Evolutionary conservation across 2,797 vertebrate species (phyloP), one percentile per base, ranked within the genome.

Genomic region (Danio aesculapii): DNA sequence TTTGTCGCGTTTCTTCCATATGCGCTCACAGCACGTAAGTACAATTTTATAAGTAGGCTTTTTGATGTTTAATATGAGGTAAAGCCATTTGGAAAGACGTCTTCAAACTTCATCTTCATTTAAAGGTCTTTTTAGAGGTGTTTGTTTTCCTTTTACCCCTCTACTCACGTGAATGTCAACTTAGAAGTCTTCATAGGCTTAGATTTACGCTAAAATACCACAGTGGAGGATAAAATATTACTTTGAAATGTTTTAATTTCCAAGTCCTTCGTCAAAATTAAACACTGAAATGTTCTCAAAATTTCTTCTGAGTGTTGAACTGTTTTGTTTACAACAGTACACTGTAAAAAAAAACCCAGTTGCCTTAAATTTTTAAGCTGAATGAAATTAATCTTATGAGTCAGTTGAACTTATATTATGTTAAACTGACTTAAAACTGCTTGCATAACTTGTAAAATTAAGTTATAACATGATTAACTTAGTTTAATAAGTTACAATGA

Each of bases 1-100:
- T 85, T 92, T 77, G 58, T 84, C 21, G 83, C 92, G 63, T 63
- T 92, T 8, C 79, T 83, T 83, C 90, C 91, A 75, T 87, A 77
- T 58, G 87, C 83, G 84, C 74, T 89, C 52, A 57, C 89, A 80
- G 91, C 92, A 72, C 89, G 94, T 95, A 88, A 94, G 94, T 93
- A 92, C 62, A 61, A 53, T 82, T 55, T 46, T 6, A 68, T 6
- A 13, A 47, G 10, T 46, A n/a, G 30, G 30, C 30, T 30, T 30
- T 53, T 39, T 55, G 6, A 41, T 57, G 47, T 62, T 41, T 41
- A 50, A 16, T 47, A n/a, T 17, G 30, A 41, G 44, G 43, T 16
- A 30, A 59, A 39, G 57, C 16, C 9, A 12, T 63, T 62, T 75
- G 10, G n/a, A 13, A 47, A 46, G 7, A 21, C 6, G 63, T 13